Conservation (phyloP, 2,888 invertebrate genomes). For the Xestia xanthographa region DNA sequence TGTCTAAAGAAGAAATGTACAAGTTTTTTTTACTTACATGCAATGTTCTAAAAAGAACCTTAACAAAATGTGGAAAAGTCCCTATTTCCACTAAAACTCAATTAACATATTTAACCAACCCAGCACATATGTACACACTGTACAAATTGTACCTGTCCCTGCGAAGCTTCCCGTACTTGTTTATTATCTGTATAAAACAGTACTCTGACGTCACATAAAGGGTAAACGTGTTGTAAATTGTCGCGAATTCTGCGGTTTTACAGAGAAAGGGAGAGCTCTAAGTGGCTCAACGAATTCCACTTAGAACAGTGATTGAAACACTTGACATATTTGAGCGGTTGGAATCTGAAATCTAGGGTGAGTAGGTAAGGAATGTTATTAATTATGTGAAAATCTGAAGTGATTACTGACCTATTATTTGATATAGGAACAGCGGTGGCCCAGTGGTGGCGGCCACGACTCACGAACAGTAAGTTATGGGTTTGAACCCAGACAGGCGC, state of each 20-base stretch:
- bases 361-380: conserved; percentile 9
- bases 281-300: conserved; percentile 66
- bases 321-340: conserved; percentile 41
- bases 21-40: neutral
- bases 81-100: neutral
- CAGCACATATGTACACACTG: neutral
- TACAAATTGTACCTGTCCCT: neutral
- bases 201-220: conserved; percentile 53
- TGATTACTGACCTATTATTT: neutral
- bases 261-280: conserved; percentile 55
- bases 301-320: conserved; percentile 48
- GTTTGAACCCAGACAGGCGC: too few species aligned
- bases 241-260: conserved; percentile 63
- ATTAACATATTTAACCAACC: neutral
- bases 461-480: too few species aligned
- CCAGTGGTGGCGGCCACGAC: too few species aligned
- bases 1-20: neutral
- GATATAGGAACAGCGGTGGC: too few species aligned
- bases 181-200: conserved; percentile 42
- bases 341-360: conserved; percentile 27
- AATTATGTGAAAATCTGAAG: neutral
- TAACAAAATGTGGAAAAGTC: neutral
- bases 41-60: neutral
- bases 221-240: conserved; percentile 62
- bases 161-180: neutral